These are phyloP conservation scores for Bombus difficillimus DNA, from an alignment of 1,140 invertebrate genomes.

Conservation along the genomic window DNA sequence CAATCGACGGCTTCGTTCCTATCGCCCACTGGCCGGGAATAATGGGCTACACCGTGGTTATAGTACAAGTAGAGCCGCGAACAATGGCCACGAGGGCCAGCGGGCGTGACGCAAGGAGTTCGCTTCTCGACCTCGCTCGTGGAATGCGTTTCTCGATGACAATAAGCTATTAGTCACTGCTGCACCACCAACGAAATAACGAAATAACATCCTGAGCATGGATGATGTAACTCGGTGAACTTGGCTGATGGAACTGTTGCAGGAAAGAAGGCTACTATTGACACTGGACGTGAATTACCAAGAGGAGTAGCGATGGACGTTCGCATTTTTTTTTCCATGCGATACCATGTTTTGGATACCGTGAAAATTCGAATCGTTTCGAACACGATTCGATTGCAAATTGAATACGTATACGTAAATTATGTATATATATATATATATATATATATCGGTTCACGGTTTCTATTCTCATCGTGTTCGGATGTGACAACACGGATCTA, in stretches of 20 bases:
- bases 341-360: neutral
- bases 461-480: neutral
- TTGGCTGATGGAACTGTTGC: neutral
- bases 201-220: constrained; percentile 15
- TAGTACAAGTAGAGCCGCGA: neutral
- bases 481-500: neutral
- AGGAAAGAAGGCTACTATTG: neutral
- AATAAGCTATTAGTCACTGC: constrained; percentile 14
- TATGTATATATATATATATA: neutral
- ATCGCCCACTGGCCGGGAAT: constrained; percentile 36
- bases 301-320: neutral
- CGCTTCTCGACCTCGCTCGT: neutral
- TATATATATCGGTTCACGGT: neutral
- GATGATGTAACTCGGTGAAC: constrained; percentile 28
- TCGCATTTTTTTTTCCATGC: neutral
- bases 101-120: constrained; percentile 8
- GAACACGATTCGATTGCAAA: neutral
- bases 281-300: neutral
- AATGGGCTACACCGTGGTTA: constrained; percentile 16
- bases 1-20: constrained; percentile 40
- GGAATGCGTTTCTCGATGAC: constrained; percentile 25
- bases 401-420: neutral
- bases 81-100: constrained; percentile 8
- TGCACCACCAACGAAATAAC: neutral
- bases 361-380: neutral